Evolutionary conservation across 2,888 invertebrate genomes (phyloP), one percentile per base, ranked within the genome.

Genomic region (Sinelater perroti): DNA sequence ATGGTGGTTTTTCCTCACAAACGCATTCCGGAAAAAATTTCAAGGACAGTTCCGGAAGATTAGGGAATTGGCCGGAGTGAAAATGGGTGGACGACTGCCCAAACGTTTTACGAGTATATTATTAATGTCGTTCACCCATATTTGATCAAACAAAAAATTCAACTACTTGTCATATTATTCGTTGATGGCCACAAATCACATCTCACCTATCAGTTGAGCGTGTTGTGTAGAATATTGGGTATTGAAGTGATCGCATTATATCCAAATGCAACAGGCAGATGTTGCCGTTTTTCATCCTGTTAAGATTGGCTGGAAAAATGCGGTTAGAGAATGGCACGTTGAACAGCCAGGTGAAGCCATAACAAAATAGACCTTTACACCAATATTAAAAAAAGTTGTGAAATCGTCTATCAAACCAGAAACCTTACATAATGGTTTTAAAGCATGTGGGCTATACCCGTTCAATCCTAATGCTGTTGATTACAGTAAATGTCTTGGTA

Each of bases 101-200:
- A 33, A 50, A 63, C 58, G 16, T 68, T 67, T 51, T 62, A 45
- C 51, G 61, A 66, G 40, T 66, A 68, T 52, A 50, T 65, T 24
- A 54, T 58, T 14, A 59, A 65, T 57, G 55, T 33, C 50, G 62
- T 55, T 38, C 57, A 49, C 59, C 64, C 54, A 8, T 64, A 50
- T 54, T 45, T 61, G 6, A 40, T 42, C 31, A 52, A 64, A 47
- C 38, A 75, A 47, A 57, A 70, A 24, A 69, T 77, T 26, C 46
- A 65, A 46, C 63, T 70, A n/a, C 78, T 70, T 31, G 66, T 77
- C 20, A 67, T 79, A 46, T 51, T 78, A 2, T 78, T 75, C 50
- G 60, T 80, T 21, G 78, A 79, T 66, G 74, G 74, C 13, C 76
- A 76, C 60, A 46, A 65, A 3, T 77, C 75, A 7, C 75, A 79